A percentile compares a stretch with the other conserved stretches of the same genome.
Evolutionary conservation across 2,888 invertebrate species (phyloP).

Genomic region (Lasiommata megera): DNA sequence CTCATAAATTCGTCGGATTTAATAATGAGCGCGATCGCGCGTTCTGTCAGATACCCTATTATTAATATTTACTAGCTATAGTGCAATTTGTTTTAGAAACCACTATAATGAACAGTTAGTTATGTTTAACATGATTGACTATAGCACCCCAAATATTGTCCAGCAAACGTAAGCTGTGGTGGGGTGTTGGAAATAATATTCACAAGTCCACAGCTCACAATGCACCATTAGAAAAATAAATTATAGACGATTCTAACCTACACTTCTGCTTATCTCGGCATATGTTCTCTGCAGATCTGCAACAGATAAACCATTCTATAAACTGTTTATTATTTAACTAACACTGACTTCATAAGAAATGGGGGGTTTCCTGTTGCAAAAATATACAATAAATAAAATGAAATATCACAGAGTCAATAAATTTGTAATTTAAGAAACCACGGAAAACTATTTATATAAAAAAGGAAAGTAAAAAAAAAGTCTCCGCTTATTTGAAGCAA

Average conservation of each 20-base stretch:
- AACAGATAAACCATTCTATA: conserved; percentile 14
- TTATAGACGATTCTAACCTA: conserved; percentile 77
- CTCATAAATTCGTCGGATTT: no score
- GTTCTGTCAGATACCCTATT: conserved; percentile 9
- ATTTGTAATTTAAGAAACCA: no score
- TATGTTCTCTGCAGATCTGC: conserved; percentile 77
- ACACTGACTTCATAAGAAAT: no score
- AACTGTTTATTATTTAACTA: neutral
- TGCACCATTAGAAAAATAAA: conserved; percentile 81
- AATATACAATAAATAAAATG: no score
- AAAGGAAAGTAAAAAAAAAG: no score
- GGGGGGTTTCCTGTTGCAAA: no score
- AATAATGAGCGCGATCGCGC: no score
- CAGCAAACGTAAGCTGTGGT: conserved; percentile 59
- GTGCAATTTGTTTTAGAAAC: conserved; percentile 62
- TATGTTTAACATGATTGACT: conserved; percentile 75
- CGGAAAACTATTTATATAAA: no score
- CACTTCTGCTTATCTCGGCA: conserved; percentile 76
- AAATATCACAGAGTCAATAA: no score
- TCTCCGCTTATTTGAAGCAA: no score
- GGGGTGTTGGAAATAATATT: conserved; percentile 66
- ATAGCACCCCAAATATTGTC: conserved; percentile 71
- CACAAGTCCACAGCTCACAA: conserved; percentile 79
- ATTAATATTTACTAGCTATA: conserved; percentile 48
- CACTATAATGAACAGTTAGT: conserved; percentile 61